Conservation (phyloP, 2,888 invertebrate genomes). For the Ligdia adustata region DNA sequence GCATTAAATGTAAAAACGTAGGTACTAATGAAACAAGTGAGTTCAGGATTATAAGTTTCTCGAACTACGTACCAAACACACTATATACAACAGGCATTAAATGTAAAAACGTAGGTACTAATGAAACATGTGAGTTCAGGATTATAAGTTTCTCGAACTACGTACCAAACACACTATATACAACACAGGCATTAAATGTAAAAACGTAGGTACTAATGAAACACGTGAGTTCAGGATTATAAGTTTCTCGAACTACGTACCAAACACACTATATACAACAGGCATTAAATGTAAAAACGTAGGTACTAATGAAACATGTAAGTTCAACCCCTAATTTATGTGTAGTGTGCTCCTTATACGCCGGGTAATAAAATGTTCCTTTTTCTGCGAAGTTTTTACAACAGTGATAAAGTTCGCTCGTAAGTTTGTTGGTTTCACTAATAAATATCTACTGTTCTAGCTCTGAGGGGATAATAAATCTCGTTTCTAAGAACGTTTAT, state of each 20-base stretch:
- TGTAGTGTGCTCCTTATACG: constrained; percentile 39
- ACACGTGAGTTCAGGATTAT: too few species aligned
- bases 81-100: too few species aligned
- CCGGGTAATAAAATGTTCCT: constrained; percentile 44
- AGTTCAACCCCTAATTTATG: constrained; percentile 33
- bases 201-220: neutral
- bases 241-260: too few species aligned
- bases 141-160: too few species aligned
- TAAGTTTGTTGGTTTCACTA: constrained; percentile 41
- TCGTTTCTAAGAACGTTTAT: constrained; percentile 35
- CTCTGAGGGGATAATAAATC: constrained; percentile 36
- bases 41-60: too few species aligned
- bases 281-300: constrained; percentile 25
- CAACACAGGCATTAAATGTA: too few species aligned
- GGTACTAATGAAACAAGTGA: too few species aligned
- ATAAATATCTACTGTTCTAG: constrained; percentile 45
- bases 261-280: too few species aligned
- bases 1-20: neutral
- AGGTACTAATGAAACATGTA: constrained; percentile 30
- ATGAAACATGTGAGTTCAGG: too few species aligned
- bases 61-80: too few species aligned
- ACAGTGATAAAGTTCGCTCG: constrained; percentile 34
- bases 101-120: neutral
- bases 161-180: too few species aligned
- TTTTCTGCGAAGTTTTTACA: constrained; percentile 38